Evolutionary conservation across 1,140 invertebrate genomes (phyloP).

Genomic region (Euura saliciscinereae): DNA sequence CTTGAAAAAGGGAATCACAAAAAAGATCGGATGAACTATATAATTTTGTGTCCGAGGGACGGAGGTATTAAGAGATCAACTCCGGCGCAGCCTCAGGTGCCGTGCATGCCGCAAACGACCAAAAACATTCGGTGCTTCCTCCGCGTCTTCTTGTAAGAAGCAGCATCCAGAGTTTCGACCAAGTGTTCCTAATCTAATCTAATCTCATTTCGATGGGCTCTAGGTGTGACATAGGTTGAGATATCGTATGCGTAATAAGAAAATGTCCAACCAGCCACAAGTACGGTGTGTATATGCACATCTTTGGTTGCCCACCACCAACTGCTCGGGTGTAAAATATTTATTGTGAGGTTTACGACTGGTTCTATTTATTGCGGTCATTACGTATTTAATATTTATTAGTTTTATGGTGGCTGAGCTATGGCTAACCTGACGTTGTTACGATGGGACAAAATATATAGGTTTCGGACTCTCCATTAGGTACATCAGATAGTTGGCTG

Average conservation of each 20-base stretch:
- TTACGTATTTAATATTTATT: slow-evolving; percentile 14
- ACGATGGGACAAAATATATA: neutral
- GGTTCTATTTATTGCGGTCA: slow-evolving; percentile 10
- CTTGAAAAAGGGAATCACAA: neutral
- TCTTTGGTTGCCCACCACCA: neutral
- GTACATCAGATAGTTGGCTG: neutral
- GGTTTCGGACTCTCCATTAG: neutral
- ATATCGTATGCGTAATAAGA: neutral
- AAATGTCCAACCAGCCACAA: neutral
- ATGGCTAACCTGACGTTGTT: slow-evolving; percentile 8
- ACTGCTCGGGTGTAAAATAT: slow-evolving; percentile 2
- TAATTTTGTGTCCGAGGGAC: neutral
- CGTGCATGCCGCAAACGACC: neutral
- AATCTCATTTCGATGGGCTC: too few species aligned
- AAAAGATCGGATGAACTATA: neutral
- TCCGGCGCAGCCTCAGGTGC: neutral
- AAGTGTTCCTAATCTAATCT: too few species aligned
- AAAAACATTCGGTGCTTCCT: too few species aligned
- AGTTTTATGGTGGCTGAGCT: neutral
- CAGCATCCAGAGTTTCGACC: too few species aligned
- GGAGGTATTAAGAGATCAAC: neutral
- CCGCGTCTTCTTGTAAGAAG: too few species aligned
- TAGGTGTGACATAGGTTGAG: too few species aligned
- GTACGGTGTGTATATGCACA: too few species aligned
- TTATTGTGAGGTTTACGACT: slow-evolving; percentile 3